Conservation (phyloP, 1,140 invertebrate genomes). For the Thaumatotibia leucotreta region DNA sequence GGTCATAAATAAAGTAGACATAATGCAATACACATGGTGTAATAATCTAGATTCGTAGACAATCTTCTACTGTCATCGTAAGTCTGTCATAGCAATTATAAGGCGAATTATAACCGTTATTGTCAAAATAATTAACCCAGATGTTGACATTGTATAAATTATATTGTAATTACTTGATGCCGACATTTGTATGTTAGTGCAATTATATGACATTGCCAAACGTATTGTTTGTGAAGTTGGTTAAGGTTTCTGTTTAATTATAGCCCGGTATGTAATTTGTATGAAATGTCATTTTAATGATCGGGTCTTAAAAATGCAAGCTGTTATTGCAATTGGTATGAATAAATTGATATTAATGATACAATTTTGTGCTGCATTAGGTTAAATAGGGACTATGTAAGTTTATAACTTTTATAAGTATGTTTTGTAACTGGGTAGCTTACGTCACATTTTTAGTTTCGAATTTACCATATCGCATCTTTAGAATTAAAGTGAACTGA, state of each 20-base stretch:
- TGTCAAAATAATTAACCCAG: conserved; percentile 8
- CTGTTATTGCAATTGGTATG: too few species aligned
- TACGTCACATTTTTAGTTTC: too few species aligned
- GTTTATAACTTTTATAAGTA: too few species aligned
- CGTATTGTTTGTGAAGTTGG: neutral
- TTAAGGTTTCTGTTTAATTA: conserved; percentile 5
- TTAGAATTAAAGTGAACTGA: too few species aligned
- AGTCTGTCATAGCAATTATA: neutral
- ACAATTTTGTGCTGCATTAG: too few species aligned
- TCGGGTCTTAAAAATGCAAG: neutral
- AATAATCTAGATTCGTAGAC: neutral
- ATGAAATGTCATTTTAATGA: neutral
- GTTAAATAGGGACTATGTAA: too few species aligned
- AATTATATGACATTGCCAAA: neutral
- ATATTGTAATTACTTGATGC: neutral
- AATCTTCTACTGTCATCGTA: neutral
- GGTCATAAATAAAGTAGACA: too few species aligned
- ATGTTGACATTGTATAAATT: neutral
- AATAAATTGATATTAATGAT: too few species aligned
- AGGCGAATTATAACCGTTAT: neutral
- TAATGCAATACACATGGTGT: neutral
- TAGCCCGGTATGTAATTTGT: neutral
- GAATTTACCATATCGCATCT: too few species aligned
- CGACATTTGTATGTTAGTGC: neutral
- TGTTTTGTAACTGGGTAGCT: too few species aligned